Evolutionary conservation across 2,797 vertebrate species (phyloP).

Genomic region (Acipenser oxyrinchus): DNA sequence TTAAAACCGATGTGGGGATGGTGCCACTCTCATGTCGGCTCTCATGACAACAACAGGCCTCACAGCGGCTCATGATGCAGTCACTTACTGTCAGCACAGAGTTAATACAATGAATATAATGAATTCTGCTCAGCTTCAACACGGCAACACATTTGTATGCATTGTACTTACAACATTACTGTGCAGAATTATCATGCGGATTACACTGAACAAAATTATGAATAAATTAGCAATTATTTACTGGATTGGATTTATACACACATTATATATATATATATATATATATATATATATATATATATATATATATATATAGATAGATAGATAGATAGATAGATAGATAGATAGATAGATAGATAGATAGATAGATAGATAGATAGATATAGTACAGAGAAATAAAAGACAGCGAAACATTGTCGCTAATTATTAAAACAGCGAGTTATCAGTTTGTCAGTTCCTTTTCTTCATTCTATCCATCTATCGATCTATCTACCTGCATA

Average conservation of each 20-base stretch:
- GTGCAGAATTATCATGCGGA: constrained; percentile 6
- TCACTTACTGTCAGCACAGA: constrained; percentile 6
- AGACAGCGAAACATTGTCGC: too few species aligned
- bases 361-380: too few species aligned
- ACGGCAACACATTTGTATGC: constrained; percentile 4
- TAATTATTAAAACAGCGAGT: too few species aligned
- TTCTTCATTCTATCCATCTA: too few species aligned
- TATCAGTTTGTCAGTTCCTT: too few species aligned
- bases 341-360: too few species aligned
- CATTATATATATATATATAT: too few species aligned
- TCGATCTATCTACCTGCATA: too few species aligned
- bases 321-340: too few species aligned
- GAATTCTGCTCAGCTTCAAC: constrained; percentile 6
- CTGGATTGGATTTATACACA: neutral
- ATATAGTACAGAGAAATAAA: too few species aligned
- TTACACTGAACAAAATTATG: constrained; percentile 4
- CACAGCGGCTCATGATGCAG: neutral
- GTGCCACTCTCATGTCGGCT: neutral
- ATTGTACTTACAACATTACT: constrained; percentile 7
- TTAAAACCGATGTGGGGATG: neutral
- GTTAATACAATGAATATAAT: constrained; percentile 10
- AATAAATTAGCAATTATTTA: constrained; percentile 5
- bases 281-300: too few species aligned
- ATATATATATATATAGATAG: too few species aligned
- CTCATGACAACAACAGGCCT: constrained; percentile 5